Conservation (phyloP, 2,113 vertebrate species). For the Toxotes chatareus region DNA sequence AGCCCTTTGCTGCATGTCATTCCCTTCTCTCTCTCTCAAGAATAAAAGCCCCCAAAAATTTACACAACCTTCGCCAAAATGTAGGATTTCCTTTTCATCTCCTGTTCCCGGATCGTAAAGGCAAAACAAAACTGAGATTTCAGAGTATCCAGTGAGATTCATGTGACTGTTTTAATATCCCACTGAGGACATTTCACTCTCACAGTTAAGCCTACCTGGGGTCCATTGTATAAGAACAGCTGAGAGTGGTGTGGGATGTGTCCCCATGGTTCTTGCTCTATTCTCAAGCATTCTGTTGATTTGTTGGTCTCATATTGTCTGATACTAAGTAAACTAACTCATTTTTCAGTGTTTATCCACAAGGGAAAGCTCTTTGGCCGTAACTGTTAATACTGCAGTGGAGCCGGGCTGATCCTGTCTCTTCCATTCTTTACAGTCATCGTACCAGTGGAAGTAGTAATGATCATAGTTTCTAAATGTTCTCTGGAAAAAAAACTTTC, state of each 20-base stretch:
- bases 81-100: slow-evolving; percentile 27
- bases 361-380: slow-evolving; percentile 46
- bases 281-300: slow-evolving; percentile 57
- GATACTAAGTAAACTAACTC: slow-evolving; percentile 47
- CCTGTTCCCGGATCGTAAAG: slow-evolving; percentile 1
- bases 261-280: slow-evolving; percentile 47
- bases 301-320: slow-evolving; percentile 58
- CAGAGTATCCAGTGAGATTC: slow-evolving; percentile 40
- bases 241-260: slow-evolving; percentile 57
- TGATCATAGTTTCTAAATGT: neutral
- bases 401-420: neutral
- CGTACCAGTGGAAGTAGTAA: neutral
- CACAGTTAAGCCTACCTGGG: slow-evolving; percentile 30
- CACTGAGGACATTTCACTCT: slow-evolving; percentile 27
- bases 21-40: no score
- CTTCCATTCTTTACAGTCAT: slow-evolving; percentile 1
- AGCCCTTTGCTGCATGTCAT: no score
- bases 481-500: neutral
- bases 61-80: slow-evolving; percentile 15
- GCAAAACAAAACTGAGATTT: slow-evolving; percentile 20
- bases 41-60: neutral
- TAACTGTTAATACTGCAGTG: slow-evolving; percentile 47
- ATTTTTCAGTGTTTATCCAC: slow-evolving; percentile 33
- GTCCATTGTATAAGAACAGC: slow-evolving; percentile 47
- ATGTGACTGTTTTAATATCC: slow-evolving; percentile 45